A percentile compares a stretch with the other conserved stretches of the same genome.
Evolutionary conservation across 2,113 vertebrate genomes (phyloP).

Genomic region (Perca schrenkii): DNA sequence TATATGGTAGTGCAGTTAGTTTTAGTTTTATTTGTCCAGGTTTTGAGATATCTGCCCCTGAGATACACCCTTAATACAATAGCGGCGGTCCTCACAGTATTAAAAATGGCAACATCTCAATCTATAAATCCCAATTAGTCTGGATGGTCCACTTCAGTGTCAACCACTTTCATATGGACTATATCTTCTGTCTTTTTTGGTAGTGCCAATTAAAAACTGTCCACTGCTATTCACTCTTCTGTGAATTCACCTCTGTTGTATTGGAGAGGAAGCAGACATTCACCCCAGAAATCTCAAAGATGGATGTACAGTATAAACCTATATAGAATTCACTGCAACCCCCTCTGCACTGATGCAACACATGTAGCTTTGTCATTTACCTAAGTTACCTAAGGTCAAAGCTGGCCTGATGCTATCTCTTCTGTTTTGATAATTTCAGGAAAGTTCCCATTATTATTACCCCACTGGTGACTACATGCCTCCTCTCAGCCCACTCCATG

Average conservation of each 20-base stretch:
- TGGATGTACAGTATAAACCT: background rate
- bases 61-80: background rate
- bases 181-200: background rate
- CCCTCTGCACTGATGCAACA: constrained; percentile 6
- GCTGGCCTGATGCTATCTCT: constrained; percentile 32
- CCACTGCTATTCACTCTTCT: background rate
- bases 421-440: constrained; percentile 67
- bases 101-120: background rate
- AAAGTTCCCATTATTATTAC: constrained; percentile 79
- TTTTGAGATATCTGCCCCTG: background rate
- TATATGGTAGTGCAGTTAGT: background rate
- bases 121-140: background rate
- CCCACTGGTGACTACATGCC: constrained; percentile 72
- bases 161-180: background rate
- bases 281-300: background rate
- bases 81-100: background rate
- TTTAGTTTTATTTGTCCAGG: constrained; percentile 4
- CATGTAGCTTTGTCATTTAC: constrained; percentile 42
- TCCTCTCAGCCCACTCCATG: constrained; percentile 72
- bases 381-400: background rate
- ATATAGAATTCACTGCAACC: background rate
- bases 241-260: background rate
- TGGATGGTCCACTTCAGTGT: background rate
- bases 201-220: background rate
- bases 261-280: background rate